These are phyloP conservation scores for Leptopilina boulardi DNA, from an alignment of 1,140 invertebrate species.

Conservation along the genomic window DNA sequence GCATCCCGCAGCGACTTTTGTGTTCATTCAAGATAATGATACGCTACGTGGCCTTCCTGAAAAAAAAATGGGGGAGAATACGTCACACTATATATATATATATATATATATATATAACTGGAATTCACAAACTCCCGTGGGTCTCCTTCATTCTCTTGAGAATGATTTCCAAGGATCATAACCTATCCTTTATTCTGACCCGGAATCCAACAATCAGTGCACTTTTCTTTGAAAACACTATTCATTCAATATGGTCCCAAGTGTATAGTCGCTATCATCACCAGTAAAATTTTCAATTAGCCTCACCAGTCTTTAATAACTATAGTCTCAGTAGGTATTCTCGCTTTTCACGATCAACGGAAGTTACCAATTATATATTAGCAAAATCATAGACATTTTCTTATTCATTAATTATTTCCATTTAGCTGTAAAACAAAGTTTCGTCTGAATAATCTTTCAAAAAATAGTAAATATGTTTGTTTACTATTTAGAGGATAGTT, in stretches of 20 bases:
- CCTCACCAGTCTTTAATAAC: neutral
- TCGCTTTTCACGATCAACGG: neutral
- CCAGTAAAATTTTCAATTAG: slow-evolving; percentile 17
- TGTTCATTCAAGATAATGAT: slow-evolving; percentile 61
- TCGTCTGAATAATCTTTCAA: neutral
- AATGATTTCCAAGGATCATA: slow-evolving; percentile 65
- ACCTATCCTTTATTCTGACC: slow-evolving; percentile 53
- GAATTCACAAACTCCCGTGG: slow-evolving; percentile 55
- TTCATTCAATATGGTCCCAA: neutral
- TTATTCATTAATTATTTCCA: too few species aligned
- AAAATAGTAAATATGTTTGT: too few species aligned
- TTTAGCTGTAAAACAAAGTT: neutral
- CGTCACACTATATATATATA: too few species aligned
- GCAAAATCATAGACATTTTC: slow-evolving; percentile 34
- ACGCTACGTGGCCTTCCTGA: slow-evolving; percentile 63
- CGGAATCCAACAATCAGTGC: slow-evolving; percentile 45
- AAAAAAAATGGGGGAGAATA: slow-evolving; percentile 62
- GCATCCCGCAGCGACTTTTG: slow-evolving; percentile 40
- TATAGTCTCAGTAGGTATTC: neutral
- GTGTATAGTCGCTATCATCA: neutral
- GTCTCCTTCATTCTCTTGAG: slow-evolving; percentile 33
- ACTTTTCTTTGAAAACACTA: slow-evolving; percentile 17
- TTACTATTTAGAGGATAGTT: too few species aligned
- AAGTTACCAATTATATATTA: slow-evolving; percentile 13
- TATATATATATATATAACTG: too few species aligned